Conservation (phyloP, 2,113 vertebrate genomes). For the Puntigrus tetrazona region DNA sequence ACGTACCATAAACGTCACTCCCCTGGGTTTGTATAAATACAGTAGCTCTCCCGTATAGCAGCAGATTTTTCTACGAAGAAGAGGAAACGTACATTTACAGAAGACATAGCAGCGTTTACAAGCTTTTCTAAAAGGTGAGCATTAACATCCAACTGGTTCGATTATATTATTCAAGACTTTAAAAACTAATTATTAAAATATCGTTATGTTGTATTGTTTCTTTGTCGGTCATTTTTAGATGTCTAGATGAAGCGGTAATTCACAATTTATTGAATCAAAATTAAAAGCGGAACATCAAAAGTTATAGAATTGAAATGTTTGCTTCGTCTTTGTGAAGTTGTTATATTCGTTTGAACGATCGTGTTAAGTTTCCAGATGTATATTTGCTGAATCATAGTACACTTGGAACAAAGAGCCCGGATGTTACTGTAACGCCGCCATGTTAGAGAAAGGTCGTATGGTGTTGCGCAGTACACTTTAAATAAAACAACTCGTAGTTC, state of each 20-base stretch:
- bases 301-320: background rate
- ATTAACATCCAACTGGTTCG: background rate
- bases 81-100: rapidly evolving
- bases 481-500: background rate
- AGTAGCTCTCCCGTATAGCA: background rate
- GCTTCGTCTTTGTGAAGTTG: background rate
- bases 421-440: slow-evolving; percentile 26
- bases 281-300: background rate
- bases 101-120: rapidly evolving
- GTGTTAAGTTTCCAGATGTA: background rate
- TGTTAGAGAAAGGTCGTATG: background rate
- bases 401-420: slow-evolving; percentile 43
- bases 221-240: background rate
- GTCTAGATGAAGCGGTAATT: background rate
- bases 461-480: background rate
- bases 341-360: background rate
- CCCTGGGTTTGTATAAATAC: slow-evolving; percentile 51
- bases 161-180: background rate
- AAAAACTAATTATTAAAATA: background rate
- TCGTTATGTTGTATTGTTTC: background rate
- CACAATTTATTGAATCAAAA: background rate
- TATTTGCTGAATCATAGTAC: slow-evolving; percentile 47
- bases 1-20: slow-evolving; percentile 34
- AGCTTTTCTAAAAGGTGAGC: slow-evolving; percentile 2
- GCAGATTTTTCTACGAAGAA: background rate